Percentiles rank a stretch among this genome's conserved stretches.
These are phyloP conservation scores for Zaprionus camerounensis DNA, from an alignment of 1,140 invertebrate genomes.

Conservation along the genomic window DNA sequence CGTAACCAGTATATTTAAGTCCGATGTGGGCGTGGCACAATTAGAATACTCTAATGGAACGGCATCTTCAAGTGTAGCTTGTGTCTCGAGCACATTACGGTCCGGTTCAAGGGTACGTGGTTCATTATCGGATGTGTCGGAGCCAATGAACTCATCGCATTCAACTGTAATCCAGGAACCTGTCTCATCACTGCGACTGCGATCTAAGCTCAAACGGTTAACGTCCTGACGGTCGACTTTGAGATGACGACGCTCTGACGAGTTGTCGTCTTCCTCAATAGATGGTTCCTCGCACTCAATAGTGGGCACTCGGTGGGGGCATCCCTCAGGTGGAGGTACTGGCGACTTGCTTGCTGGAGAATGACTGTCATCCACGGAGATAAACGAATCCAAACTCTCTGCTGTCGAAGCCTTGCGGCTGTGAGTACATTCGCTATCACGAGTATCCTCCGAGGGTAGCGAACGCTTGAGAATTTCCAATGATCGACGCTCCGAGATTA, in stretches of 20 bases:
- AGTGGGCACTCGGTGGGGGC: slow-evolving; percentile 78
- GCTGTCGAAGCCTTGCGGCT: slow-evolving; percentile 86
- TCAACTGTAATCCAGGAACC: slow-evolving; percentile 87
- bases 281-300: slow-evolving; percentile 83
- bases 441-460: slow-evolving; percentile 76
- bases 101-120: slow-evolving; percentile 73
- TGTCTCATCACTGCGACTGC: slow-evolving; percentile 87
- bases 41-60: slow-evolving; percentile 77
- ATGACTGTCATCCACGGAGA: slow-evolving; percentile 83
- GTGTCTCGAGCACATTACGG: slow-evolving; percentile 76
- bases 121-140: slow-evolving; percentile 85
- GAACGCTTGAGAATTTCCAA: slow-evolving; percentile 85
- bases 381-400: slow-evolving; percentile 86
- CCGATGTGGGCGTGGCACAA: slow-evolving; percentile 79
- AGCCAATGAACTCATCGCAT: slow-evolving; percentile 87
- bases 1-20: slow-evolving; percentile 76
- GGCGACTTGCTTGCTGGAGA: slow-evolving; percentile 76
- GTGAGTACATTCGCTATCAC: slow-evolving; percentile 77
- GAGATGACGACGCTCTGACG: slow-evolving; percentile 64
- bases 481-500: slow-evolving; percentile 87
- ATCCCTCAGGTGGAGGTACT: slow-evolving; percentile 62
- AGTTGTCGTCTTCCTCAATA: slow-evolving; percentile 79
- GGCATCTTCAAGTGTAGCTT: slow-evolving; percentile 80
- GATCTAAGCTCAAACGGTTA: slow-evolving; percentile 78
- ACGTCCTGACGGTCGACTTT: slow-evolving; percentile 72